Percentiles rank a stretch among this genome's conserved stretches.
These are phyloP conservation scores for Platyrinchus mystaceus DNA, from an alignment of 2,797 vertebrate genomes.

Conservation along the genomic window DNA sequence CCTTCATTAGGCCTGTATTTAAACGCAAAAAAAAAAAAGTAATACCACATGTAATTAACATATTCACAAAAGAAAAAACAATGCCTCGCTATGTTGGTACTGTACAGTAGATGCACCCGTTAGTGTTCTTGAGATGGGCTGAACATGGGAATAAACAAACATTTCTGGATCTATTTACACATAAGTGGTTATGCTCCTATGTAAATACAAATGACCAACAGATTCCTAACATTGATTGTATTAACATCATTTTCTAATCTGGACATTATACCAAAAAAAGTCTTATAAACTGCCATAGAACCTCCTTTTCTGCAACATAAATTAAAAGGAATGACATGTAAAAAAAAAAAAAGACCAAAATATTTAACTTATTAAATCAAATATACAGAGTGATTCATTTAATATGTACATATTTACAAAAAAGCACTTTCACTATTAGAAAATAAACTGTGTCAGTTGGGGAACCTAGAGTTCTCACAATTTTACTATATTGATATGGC, in stretches of 20 bases:
- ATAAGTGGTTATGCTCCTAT: slow-evolving; percentile 62
- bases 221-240: slow-evolving; percentile 78
- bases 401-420: slow-evolving; percentile 98
- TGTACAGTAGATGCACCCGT: slow-evolving; percentile 69
- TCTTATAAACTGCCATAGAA: slow-evolving; percentile 83
- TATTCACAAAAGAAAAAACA: slow-evolving; percentile 71
- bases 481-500: slow-evolving; percentile 75
- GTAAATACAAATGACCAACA: slow-evolving; percentile 73
- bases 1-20: slow-evolving; percentile 89
- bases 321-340: slow-evolving; percentile 88
- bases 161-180: slow-evolving; percentile 71
- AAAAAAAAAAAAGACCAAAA: slow-evolving; percentile 82
- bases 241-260: slow-evolving; percentile 73
- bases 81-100: slow-evolving; percentile 67
- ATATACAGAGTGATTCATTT: slow-evolving; percentile 98
- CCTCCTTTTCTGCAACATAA: slow-evolving; percentile 81
- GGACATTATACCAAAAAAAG: slow-evolving; percentile 68
- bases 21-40: slow-evolving; percentile 76
- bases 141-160: slow-evolving; percentile 61
- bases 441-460: slow-evolving; percentile 80
- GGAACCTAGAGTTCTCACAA: slow-evolving; percentile 69
- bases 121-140: slow-evolving; percentile 64
- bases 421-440: slow-evolving; percentile 86
- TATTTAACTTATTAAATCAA: slow-evolving; percentile 95
- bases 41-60: slow-evolving; percentile 81